phyloP scores from a whole-genome alignment of 2,797 vertebrate species.

The Sylvia borin region DNA sequence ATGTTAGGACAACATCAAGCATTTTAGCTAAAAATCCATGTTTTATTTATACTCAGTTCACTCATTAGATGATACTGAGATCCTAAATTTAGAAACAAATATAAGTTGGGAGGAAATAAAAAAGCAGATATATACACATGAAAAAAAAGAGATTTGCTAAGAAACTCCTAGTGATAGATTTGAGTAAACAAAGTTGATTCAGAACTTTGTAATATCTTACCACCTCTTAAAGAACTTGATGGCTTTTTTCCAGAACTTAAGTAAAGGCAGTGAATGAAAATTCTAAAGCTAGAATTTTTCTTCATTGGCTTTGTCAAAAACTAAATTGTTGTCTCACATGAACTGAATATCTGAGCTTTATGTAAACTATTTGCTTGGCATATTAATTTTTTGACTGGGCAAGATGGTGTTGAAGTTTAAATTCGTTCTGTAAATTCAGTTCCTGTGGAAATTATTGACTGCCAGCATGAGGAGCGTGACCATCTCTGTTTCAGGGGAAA shows the following conservation, averaged over 20 bases:
- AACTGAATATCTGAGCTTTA: background rate
- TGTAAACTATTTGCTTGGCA: background rate
- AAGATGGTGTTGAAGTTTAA: background rate
- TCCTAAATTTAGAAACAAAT: background rate
- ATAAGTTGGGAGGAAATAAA: background rate
- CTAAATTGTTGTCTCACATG: background rate
- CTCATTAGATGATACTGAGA: background rate
- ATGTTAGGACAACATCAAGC: background rate
- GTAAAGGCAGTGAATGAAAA: background rate
- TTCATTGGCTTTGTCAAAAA: background rate
- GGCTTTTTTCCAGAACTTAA: background rate
- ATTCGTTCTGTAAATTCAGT: background rate
- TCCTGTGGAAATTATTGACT: background rate
- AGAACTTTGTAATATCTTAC: background rate
- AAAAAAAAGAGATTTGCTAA: background rate
- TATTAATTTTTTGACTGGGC: background rate
- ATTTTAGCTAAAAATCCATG: background rate
- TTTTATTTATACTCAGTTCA: background rate
- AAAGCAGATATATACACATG: background rate
- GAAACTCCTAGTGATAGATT: background rate
- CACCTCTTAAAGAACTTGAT: background rate
- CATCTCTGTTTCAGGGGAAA: background rate
- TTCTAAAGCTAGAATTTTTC: background rate
- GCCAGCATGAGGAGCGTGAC: background rate
- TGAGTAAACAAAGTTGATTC: background rate